Evolutionary conservation across 2,797 vertebrate genomes (phyloP).

Genomic region (Rachycentron canadum): DNA sequence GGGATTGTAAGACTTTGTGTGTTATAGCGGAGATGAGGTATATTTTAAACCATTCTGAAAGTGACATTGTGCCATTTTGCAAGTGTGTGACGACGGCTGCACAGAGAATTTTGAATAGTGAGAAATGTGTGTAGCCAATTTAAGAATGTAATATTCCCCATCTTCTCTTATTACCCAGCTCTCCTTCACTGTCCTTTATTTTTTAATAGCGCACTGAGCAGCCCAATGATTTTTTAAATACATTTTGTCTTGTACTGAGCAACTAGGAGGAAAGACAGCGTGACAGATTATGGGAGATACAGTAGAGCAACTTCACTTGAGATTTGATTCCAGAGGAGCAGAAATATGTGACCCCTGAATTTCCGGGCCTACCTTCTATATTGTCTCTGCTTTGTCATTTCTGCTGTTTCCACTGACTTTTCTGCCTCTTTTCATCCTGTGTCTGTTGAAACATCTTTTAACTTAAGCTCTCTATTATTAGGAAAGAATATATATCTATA

Average conservation of each 20-base stretch:
- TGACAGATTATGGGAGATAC: constrained; percentile 19
- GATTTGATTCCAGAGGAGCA: constrained; percentile 32
- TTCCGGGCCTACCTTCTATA: constrained; percentile 8
- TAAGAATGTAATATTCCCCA: constrained; percentile 8
- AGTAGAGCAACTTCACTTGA: constrained; percentile 1
- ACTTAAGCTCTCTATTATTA: constrained; percentile 33
- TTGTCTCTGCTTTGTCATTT: constrained; percentile 36
- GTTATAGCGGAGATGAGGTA: not conserved
- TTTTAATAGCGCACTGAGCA: constrained; percentile 7
- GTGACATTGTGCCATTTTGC: not conserved
- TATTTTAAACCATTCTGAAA: constrained; percentile 13
- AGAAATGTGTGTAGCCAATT: constrained; percentile 15
- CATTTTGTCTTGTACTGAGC: not conserved
- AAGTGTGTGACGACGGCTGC: constrained; percentile 6
- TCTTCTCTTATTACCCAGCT: constrained; percentile 1
- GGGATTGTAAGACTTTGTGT: not conserved
- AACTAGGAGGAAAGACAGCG: not conserved
- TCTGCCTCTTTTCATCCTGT: constrained; percentile 12
- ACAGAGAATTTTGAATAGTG: not conserved
- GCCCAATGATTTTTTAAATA: constrained; percentile 4
- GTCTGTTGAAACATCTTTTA: constrained; percentile 33
- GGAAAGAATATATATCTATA: constrained; percentile 45
- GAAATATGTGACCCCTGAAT: constrained; percentile 10
- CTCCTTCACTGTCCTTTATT: constrained; percentile 16
- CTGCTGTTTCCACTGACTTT: constrained; percentile 2